phyloP scores from a whole-genome alignment of 2,113 vertebrate genomes.

The Reinhardtius hippoglossoides region DNA sequence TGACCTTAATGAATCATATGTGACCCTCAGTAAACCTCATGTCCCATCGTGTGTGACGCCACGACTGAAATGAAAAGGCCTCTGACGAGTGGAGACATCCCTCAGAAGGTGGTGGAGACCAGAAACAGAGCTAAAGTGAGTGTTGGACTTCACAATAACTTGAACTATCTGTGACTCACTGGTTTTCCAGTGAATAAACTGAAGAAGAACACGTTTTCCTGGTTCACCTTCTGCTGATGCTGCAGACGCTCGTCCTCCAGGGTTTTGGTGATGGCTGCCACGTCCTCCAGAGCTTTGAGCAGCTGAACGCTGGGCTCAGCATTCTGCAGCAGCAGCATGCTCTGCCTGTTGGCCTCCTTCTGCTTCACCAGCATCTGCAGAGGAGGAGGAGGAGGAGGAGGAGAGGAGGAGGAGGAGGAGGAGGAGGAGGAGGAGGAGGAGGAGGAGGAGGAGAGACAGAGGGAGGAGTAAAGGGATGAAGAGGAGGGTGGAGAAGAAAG shows the following conservation, averaged over 20 bases:
- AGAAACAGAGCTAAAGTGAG: too few species aligned
- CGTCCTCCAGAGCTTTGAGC: constrained; percentile 83
- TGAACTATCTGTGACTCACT: too few species aligned
- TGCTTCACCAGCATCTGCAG: constrained; percentile 86
- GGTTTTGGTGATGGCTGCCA: constrained; percentile 78
- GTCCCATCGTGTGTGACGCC: too few species aligned
- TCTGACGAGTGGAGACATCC: too few species aligned
- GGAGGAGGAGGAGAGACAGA: neutral
- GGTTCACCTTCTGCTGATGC: constrained; percentile 80
- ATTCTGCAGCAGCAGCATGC: constrained; percentile 84
- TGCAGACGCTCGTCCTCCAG: constrained; percentile 83
- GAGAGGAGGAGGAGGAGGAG: neutral
- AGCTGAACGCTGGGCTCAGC: constrained; percentile 83
- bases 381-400: constrained; percentile 3
- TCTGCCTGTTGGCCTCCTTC: constrained; percentile 86
- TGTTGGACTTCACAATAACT: too few species aligned
- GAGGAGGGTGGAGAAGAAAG: neutral
- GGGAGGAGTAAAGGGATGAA: neutral
- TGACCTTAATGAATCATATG: too few species aligned
- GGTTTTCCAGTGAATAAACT: too few species aligned
- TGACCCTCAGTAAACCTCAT: too few species aligned
- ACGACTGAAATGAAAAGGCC: too few species aligned
- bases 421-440: neutral
- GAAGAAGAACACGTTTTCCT: neutral
- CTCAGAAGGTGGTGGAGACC: too few species aligned